A percentile compares a stretch with the other conserved stretches of the same genome.
These are phyloP conservation scores for Amphipyra berbera DNA, from an alignment of 2,888 invertebrate genomes.

Conservation along the genomic window DNA sequence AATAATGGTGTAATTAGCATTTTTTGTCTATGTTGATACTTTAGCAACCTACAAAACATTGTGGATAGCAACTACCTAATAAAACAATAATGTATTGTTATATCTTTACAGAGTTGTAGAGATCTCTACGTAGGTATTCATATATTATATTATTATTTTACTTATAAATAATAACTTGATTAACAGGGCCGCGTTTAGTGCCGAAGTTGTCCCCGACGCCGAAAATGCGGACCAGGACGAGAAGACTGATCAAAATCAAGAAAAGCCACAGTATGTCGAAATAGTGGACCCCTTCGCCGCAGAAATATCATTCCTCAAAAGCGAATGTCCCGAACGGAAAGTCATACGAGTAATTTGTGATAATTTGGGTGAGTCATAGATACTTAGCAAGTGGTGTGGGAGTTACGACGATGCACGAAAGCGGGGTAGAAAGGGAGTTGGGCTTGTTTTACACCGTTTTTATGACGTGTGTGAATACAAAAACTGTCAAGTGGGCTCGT, in stretches of 20 bases:
- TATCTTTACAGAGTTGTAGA: slow-evolving; percentile 10
- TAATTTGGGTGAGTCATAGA: slow-evolving; percentile 91
- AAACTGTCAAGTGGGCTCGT: too few species aligned
- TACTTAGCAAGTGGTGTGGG: too few species aligned
- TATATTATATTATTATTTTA: too few species aligned
- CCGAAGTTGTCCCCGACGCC: slow-evolving; percentile 92
- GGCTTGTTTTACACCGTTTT: too few species aligned
- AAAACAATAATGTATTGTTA: slow-evolving; percentile 35
- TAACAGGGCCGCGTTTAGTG: slow-evolving; percentile 91
- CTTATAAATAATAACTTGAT: not conserved
- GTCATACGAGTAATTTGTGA: slow-evolving; percentile 95
- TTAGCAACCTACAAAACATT: not conserved
- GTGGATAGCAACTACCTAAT: slow-evolving; percentile 1
- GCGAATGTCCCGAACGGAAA: slow-evolving; percentile 93
- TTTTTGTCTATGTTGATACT: too few species aligned
- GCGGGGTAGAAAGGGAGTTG: too few species aligned
- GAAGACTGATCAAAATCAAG: slow-evolving; percentile 83
- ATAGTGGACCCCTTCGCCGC: slow-evolving; percentile 95
- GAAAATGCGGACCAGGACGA: slow-evolving; percentile 91
- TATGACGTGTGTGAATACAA: too few species aligned
- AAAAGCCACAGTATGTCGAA: slow-evolving; percentile 92
- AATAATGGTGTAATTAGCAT: not conserved
- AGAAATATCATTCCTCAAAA: slow-evolving; percentile 95
- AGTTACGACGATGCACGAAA: too few species aligned
- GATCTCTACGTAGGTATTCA: not conserved